Evolutionary conservation across 1,140 invertebrate species (phyloP), one percentile per base, ranked within the genome.

Genomic region (Periplaneta americana): DNA sequence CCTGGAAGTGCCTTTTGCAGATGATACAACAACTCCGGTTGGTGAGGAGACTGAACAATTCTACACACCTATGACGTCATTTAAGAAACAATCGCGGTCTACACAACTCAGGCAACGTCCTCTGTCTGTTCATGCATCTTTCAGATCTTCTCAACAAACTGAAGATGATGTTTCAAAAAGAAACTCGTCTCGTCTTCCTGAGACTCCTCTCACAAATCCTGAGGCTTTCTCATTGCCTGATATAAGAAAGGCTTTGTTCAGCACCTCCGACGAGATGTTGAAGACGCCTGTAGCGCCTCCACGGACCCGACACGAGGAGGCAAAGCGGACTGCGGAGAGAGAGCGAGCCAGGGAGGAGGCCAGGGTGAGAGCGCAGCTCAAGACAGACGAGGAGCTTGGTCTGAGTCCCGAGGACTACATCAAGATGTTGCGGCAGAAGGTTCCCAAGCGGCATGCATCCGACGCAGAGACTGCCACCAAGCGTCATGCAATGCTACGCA

Each of bases 361-460:
- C 0, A 87, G 93, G 75, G 92, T 92, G 35, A 88, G 94, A 39
- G 94, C 93, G 1, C 90, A 92, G 79, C 86, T 94, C 4, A 93
- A 93, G 84, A 94, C 92, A 66, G 94, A 95, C 85, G 91, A 93
- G 82, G 93, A 95, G 85, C 85, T 95, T 6, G 93, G 93, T 17
- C 87, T 95, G 0, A 95, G 93, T 86, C 93, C 94, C 1, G 93
- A 94, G 83, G 92, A 94, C 82, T 92, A 92, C 84, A 89, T 94
- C 79, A 89, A 88, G 80, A 85, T 91, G 66, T 82, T 92, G 9
- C 88, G 89, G 83, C 87, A 91, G 85, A 92, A 90, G 85, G 86
- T 90, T 0, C 22, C 48, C 48, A 66, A 66, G 28, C 48, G 85
- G 85, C 0, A 81, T 84, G 82, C 85, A 87, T 75, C 88, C 88